Conservation (phyloP, 2,797 vertebrate genomes). For the Melanogrammus aeglefinus region DNA sequence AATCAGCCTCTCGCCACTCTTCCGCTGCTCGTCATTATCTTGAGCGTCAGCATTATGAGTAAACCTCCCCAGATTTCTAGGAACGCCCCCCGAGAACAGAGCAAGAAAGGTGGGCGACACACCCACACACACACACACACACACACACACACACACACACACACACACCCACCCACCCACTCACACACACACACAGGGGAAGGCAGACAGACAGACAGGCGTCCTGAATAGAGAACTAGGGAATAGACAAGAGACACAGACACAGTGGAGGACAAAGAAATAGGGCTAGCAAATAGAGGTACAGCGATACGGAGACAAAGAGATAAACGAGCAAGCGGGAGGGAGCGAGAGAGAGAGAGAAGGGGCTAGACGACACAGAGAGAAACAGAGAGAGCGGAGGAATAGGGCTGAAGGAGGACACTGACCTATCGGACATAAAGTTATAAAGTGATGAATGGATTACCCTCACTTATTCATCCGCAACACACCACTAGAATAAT, state of each 20-base stretch:
- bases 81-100: neutral
- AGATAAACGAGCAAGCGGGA: conserved; percentile 18
- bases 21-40: neutral
- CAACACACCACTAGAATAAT: conserved; percentile 55
- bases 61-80: neutral
- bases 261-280: neutral
- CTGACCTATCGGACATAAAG: conserved; percentile 28
- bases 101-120: neutral
- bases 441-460: conserved; percentile 54
- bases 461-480: conserved; percentile 49
- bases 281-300: neutral
- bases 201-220: conserved; percentile 11
- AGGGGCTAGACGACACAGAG: neutral
- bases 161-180: neutral
- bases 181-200: too few relatives aligned
- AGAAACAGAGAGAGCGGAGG: conserved; percentile 20
- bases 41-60: neutral
- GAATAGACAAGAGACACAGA: neutral
- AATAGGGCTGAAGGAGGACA: conserved; percentile 30
- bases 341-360: neutral
- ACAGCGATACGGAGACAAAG: neutral
- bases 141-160: neutral
- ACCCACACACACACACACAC: neutral
- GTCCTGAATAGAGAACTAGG: neutral
- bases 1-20: conserved; percentile 18